Conservation (phyloP, 2,888 invertebrate species). For the Tridacna gigas region DNA sequence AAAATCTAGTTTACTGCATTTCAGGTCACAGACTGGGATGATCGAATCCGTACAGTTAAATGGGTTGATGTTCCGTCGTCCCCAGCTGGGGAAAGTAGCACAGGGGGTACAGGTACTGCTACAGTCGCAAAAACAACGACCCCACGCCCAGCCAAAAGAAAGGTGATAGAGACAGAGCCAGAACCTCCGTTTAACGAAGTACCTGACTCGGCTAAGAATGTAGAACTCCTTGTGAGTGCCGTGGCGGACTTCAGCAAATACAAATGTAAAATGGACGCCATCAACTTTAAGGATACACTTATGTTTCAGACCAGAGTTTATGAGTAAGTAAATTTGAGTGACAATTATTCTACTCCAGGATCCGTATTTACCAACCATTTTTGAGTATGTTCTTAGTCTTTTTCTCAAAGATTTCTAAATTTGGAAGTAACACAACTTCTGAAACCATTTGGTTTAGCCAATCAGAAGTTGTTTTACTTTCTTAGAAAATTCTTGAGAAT, state of each 20-base stretch:
- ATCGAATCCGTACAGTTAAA: conserved; percentile 83
- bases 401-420: too few species aligned
- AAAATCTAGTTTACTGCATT: background rate
- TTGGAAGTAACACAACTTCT: too few species aligned
- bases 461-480: too few species aligned
- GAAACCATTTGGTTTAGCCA: too few species aligned
- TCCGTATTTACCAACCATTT: too few species aligned
- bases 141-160: conserved; percentile 81
- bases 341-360: too few species aligned
- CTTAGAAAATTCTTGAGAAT: too few species aligned
- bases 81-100: conserved; percentile 63
- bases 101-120: conserved; percentile 45
- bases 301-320: conserved; percentile 84
- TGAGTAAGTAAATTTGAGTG: conserved; percentile 84
- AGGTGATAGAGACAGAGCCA: conserved; percentile 84
- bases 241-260: conserved; percentile 82
- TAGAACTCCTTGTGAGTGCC: conserved; percentile 83
- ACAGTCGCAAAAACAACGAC: conserved; percentile 64
- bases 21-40: conserved; percentile 84
- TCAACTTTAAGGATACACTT: conserved; percentile 84
- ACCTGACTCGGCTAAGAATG: conserved; percentile 76
- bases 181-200: conserved; percentile 83
- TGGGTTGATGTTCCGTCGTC: conserved; percentile 82
- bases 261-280: conserved; percentile 79
- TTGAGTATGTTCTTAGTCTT: too few species aligned